Percentiles rank a stretch among this genome's conserved stretches.
Evolutionary conservation across 2,888 invertebrate species (phyloP).

Genomic region (Micoletzkya japonica): DNA sequence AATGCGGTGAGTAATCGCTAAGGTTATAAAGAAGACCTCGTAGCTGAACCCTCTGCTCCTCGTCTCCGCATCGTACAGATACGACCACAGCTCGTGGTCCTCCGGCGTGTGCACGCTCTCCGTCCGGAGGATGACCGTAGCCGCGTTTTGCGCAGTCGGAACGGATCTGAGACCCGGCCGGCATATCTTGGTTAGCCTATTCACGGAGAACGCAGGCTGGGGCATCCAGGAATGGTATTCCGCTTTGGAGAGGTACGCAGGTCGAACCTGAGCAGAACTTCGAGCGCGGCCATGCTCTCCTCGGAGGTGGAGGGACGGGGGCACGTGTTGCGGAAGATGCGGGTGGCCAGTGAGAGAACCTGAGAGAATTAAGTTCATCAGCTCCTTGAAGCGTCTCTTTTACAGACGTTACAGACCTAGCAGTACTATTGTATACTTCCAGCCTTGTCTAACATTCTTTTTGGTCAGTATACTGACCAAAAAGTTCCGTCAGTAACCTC

Average conservation of each 20-base stretch:
- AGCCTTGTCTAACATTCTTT: too few species aligned
- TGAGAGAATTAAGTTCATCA: slow-evolving; percentile 20
- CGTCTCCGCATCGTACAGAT: slow-evolving; percentile 45
- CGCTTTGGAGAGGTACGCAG: neutral
- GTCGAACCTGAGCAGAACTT: slow-evolving; percentile 45
- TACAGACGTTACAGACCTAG: too few species aligned
- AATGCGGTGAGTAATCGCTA: too few species aligned
- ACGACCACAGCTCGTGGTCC: slow-evolving; percentile 47
- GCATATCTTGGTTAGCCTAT: too few species aligned
- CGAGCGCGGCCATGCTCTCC: slow-evolving; percentile 47
- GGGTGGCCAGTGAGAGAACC: slow-evolving; percentile 39
- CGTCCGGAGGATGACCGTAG: slow-evolving; percentile 43
- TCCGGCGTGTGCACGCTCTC: slow-evolving; percentile 37
- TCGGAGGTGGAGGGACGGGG: slow-evolving; percentile 34
- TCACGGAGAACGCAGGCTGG: too few species aligned
- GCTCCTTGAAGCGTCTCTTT: neutral
- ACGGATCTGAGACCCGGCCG: slow-evolving; percentile 34
- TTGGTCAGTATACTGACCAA: too few species aligned
- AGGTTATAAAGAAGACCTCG: too few species aligned
- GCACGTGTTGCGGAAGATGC: slow-evolving; percentile 51
- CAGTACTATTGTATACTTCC: too few species aligned
- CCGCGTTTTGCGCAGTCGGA: slow-evolving; percentile 47
- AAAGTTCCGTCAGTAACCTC: too few species aligned
- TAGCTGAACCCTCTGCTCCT: slow-evolving; percentile 34
- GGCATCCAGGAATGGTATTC: neutral